Conservation (phyloP, 2,797 vertebrate species). For the Mormyrops attenuatus region DNA sequence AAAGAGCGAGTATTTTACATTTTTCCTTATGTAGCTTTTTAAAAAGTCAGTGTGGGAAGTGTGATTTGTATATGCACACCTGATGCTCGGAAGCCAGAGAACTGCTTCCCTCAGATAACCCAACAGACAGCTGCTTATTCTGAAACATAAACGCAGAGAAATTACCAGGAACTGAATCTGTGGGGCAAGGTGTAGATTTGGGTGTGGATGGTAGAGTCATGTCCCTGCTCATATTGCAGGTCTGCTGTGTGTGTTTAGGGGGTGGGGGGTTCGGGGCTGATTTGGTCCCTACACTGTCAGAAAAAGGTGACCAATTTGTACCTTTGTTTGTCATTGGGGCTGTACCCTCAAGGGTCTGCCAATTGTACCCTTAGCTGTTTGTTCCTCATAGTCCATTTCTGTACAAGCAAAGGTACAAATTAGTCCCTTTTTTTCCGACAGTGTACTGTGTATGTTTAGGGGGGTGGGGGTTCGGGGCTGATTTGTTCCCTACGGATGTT, state of each 20-base stretch:
- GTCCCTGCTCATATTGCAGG: neutral
- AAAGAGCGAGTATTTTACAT: neutral
- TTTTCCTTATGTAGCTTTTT: neutral
- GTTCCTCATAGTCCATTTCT: neutral
- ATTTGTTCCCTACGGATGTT: neutral
- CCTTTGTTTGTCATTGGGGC: neutral
- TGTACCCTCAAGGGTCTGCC: neutral
- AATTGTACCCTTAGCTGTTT: neutral
- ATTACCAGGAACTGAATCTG: neutral
- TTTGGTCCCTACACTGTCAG: neutral
- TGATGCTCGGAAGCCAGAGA: neutral
- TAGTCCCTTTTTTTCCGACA: neutral
- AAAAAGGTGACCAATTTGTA: neutral
- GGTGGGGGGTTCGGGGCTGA: neutral
- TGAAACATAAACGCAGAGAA: neutral
- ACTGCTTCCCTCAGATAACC: neutral
- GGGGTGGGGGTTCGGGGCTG: neutral
- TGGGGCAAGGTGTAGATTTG: neutral
- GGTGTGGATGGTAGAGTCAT: neutral
- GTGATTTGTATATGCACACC: neutral
- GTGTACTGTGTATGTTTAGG: neutral
- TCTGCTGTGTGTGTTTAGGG: neutral
- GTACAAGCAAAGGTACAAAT: neutral
- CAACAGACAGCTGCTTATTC: neutral
- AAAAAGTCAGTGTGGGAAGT: neutral